A percentile compares a stretch with the other conserved stretches of the same genome.
Evolutionary conservation across 2,888 invertebrate genomes (phyloP).

Genomic region (Panzeria rudis): DNA sequence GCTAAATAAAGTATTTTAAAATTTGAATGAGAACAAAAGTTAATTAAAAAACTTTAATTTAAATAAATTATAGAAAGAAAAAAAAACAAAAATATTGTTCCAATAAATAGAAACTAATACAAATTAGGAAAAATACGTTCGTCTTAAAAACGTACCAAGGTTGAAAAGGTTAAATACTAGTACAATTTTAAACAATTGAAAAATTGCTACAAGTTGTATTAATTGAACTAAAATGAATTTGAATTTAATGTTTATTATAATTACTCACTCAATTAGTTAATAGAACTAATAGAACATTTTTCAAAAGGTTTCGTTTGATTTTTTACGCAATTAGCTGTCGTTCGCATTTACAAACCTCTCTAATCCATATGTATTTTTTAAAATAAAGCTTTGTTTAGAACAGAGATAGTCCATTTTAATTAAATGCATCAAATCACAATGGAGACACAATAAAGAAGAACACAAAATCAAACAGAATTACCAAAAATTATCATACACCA

Average conservation of each 20-base stretch:
- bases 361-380: too few species aligned
- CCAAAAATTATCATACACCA: too few species aligned
- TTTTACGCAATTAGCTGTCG: conserved; percentile 14
- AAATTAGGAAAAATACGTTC: conserved; percentile 21
- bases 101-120: conserved; percentile 50
- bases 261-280: conserved; percentile 23
- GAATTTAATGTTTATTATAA: neutral
- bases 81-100: conserved; percentile 61
- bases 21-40: neutral
- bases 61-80: conserved; percentile 17
- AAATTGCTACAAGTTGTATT: conserved; percentile 25
- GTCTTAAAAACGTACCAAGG: conserved; percentile 55
- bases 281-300: conserved; percentile 2
- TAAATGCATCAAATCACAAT: too few species aligned
- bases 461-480: too few species aligned
- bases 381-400: too few species aligned
- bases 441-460: too few species aligned
- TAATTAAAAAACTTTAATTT: conserved; percentile 28
- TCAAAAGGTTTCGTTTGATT: neutral
- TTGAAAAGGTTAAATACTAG: conserved; percentile 30
- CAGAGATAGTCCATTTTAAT: too few species aligned
- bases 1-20: conserved; percentile 51
- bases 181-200: conserved; percentile 4
- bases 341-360: too few species aligned
- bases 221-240: conserved; percentile 39